Evolutionary conservation across 2,113 vertebrate species (phyloP), one percentile per base, ranked within the genome.

Genomic region (Onychostoma macrolepis): DNA sequence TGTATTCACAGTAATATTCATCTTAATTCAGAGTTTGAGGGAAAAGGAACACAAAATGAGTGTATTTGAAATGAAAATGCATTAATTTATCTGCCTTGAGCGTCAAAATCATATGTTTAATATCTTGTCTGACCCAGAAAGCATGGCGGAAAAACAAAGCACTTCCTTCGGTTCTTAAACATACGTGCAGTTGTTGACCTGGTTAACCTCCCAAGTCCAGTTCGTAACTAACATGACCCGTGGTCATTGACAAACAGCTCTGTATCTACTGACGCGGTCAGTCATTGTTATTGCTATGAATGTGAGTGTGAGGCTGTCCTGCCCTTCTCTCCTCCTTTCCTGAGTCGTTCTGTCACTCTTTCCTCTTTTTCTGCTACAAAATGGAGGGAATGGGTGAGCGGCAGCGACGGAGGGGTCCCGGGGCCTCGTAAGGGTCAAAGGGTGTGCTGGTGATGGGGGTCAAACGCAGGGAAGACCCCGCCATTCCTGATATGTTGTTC

Each of bases 381-480:
- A 98, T 96, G 92, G 97, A 97, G 87, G 97, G 96, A 87, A 97
- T 96, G 88, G 97, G 96, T 11, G 96, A 96, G 76, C 96, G 95
- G 85, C 96, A 96, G 82, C 96, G 96, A 88, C 95, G 95, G 88
- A 97, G 86, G 10, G 96, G 94, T 86, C 95, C 95, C 12, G 96
- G 97, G 48, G 96, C 94, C 93, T 96, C 96, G 58, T 96, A 96
- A 87, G 93, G 94, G 89, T 96, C 94, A 91, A 89, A 96, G 53
- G 94, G 93, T 0, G 94, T 92, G 80, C 95, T 96, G 90, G 95
- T 95, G 89, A 97, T 95, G 74, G 96, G 97, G 87, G 96, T 94
- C 26, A 97, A 96, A 90, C 96, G 95, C 90, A 97, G 92, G 17
- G 96, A 95, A 38, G 96, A 97, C 91, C 96, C 96, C 3, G 95